Evolutionary conservation across 2,888 invertebrate species (phyloP).

Genomic region (Cheilosia urbana): DNA sequence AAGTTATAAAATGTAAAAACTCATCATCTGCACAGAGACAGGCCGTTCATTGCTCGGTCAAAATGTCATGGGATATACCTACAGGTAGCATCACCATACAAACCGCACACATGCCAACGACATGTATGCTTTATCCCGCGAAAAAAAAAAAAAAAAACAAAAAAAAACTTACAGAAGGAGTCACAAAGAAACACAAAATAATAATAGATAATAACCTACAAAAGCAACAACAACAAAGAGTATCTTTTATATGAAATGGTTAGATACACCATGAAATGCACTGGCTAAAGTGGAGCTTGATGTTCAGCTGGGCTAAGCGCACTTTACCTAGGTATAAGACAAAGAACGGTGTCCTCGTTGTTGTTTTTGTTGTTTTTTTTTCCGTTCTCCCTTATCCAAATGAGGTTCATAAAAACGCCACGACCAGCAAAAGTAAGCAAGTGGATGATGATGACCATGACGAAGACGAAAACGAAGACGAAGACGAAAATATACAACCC

Average conservation of each 20-base stretch:
- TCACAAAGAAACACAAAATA: not conserved
- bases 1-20: constrained; percentile 22
- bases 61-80: constrained; percentile 51
- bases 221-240: constrained; percentile 8
- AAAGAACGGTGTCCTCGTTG: constrained; percentile 35
- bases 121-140: constrained; percentile 8
- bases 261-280: constrained; percentile 32
- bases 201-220: constrained; percentile 33
- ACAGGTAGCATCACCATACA: constrained; percentile 31
- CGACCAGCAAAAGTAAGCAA: constrained; percentile 35
- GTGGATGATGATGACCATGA: constrained; percentile 13
- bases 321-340: constrained; percentile 43
- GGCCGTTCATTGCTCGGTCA: constrained; percentile 48
- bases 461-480: constrained; percentile 4
- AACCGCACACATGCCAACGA: constrained; percentile 32
- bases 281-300: constrained; percentile 46
- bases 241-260: not conserved
- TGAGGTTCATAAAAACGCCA: constrained; percentile 45
- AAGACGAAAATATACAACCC: constrained; percentile 41
- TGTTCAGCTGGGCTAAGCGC: constrained; percentile 61
- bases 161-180: too few relatives aligned
- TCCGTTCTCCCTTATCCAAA: constrained; percentile 32
- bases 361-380: constrained; percentile 13
- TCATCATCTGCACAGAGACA: constrained; percentile 8
- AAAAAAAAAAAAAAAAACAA: not conserved